Base-by-base conservation (phyloP, 2,888 invertebrate species). In the Nomada ferruginata region DNA sequence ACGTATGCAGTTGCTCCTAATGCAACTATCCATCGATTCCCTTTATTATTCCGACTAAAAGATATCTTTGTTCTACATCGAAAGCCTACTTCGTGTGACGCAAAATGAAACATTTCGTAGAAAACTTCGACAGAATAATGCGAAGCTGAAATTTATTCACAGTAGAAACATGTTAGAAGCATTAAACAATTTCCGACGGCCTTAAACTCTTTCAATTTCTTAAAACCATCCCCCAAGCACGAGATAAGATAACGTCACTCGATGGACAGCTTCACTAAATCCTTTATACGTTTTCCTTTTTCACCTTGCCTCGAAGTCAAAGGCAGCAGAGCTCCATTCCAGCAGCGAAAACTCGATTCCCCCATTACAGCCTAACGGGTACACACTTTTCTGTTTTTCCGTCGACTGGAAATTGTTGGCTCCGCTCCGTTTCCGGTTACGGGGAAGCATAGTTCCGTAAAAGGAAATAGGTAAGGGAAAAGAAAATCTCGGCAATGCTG, bases 331-430 rank as follows among this genome's bases (percentile, higher is more conserved):
- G 3, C 15, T 47, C 47, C 47, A 47, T 23, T 23, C 20, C 42
- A 50, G 47, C 44, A 20, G 11, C 26, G 59, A 47, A 23, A 66
- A 55, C 18, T 50, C 57, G 47, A 60, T 52, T 60, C 20, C 23
- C 26, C 53, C 13, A 57, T 71, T 60, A 61, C 26, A 63, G 53
- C 23, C 61, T 64, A 76, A 85, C 53, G 69, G 50, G 29, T 64
- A 65, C 66, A 76, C 77, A 53, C 60, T 78, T 76, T 76, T 83
- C 72, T 63, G 71, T 85, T 82, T 82, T 68, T 79, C 61, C 61
- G 61, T 0, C 59, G 52, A 47, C 47, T 82, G 76, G 75, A 80
- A 83, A 74, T 83, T 72, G 71, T 50, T 59, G 47, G 20, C 26
- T 47, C 55, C 20, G 20, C 52, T 75, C 61, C 60, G 85, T 53